Evolutionary conservation across 2,888 invertebrate species (phyloP), one percentile per base, ranked within the genome.

Genomic region (Arge pagana): DNA sequence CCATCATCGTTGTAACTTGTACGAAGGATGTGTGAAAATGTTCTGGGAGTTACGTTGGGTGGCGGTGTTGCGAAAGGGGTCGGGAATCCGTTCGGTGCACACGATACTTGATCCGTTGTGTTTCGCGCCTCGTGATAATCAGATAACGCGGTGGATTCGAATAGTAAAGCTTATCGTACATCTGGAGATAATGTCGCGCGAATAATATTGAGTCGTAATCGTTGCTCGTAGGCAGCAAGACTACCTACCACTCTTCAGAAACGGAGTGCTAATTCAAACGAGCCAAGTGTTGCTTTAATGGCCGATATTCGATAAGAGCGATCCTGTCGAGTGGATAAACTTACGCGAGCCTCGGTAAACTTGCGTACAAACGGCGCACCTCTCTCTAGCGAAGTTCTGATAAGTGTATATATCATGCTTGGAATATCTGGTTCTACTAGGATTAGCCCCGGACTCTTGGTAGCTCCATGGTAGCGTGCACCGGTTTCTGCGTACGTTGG

Each of bases 21-120:
- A 33, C 31, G 33, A 45, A 45, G 33, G 45, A 45, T 45, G 45
- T 45, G 45, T 45, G 45, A 45, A 45, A 35, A 45, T 33, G 18
- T 21, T 30, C n/a, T 23, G 19, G 21, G 33, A 45, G 15, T 23
- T 45, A 45, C 45, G 45, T n/a, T n/a, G n/a, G n/a, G n/a, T n/a
- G n/a, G n/a, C n/a, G n/a, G 23, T 45, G n/a, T 23, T n/a, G 28
- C 4, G 23, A 33, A 45, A 45, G 45, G 45, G n/a, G n/a, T n/a
- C n/a, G n/a, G n/a, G n/a, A n/a, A n/a, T n/a, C n/a, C n/a, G n/a
- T n/a, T n/a, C n/a, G n/a, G n/a, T n/a, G n/a, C n/a, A n/a, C n/a
- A n/a, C n/a, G n/a, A n/a, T n/a, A n/a, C n/a, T n/a, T n/a, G n/a
- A n/a, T n/a, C n/a, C n/a, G n/a, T n/a, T n/a, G n/a, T n/a, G n/a